Evolutionary conservation across 1,140 invertebrate species (phyloP), one percentile per base, ranked within the genome.

Genomic region (Nebria ingens): DNA sequence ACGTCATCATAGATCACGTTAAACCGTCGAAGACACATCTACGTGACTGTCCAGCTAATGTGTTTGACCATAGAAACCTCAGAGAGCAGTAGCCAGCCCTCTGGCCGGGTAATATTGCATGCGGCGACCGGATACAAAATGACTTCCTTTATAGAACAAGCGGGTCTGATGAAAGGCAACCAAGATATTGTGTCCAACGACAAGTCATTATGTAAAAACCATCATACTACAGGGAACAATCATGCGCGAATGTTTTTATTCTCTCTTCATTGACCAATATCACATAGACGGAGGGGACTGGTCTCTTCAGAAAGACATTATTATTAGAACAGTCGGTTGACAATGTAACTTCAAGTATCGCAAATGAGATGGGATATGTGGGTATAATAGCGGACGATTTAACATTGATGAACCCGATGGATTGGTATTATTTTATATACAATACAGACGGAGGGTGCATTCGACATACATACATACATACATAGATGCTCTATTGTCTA

Each of bases 21-120:
- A 12, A 12, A 4, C 40, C 40, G 3, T 12, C 40, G 40, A 45
- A 11, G 40, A 11, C 9, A 11, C 40, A 3, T 45, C 15, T 45
- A 45, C 40, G 40, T 45, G 40, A 45, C 40, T 45, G 40, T 11
- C 40, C 40, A 17, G 40, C 40, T 45, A 45, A 45, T 45, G 15
- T 45, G 40, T 45, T 3, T 11, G 40, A 45, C 6, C 15, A 45
- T 45, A 45, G 9, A 45, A 6, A 45, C 15, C 40, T 45, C 40
- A 45, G 40, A 6, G 25, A 6, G 13, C 25, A 6, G 13, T 29
- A 29, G 13, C 13, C 25, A 29, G 40, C 4, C 40, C 40, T 17
- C 17, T 11, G 9, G 6, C 17, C 15, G 15, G 17, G 9, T 17
- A 17, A 9, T 17, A 17, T 45, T 17, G 40, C 17, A 45, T 17